These are phyloP conservation scores for Sebastes oblongus DNA, from an alignment of 2,797 vertebrate species.

Conservation along the genomic window DNA sequence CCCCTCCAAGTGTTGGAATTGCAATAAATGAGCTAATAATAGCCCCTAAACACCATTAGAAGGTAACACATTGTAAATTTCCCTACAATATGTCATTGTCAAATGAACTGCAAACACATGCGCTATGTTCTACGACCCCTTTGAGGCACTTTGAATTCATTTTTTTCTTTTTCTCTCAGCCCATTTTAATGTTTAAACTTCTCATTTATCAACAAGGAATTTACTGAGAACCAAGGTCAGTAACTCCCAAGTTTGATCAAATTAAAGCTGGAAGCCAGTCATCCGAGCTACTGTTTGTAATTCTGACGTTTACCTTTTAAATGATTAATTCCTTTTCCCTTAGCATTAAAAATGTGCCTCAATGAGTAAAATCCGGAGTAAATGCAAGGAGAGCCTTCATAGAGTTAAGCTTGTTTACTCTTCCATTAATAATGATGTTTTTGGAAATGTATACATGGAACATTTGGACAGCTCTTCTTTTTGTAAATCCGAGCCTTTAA, in stretches of 20 bases:
- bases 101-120: conserved; percentile 41
- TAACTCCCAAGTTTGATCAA: conserved; percentile 16
- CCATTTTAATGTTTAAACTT: not conserved
- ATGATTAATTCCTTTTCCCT: conserved; percentile 40
- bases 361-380: conserved; percentile 22
- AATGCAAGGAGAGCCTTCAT: not conserved
- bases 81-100: conserved; percentile 29
- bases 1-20: conserved; percentile 45
- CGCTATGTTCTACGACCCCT: not conserved
- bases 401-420: conserved; percentile 48
- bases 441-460: conserved; percentile 21
- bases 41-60: conserved; percentile 40
- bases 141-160: not conserved
- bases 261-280: conserved; percentile 21
- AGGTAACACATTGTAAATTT: conserved; percentile 26
- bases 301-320: conserved; percentile 37
- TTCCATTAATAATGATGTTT: conserved; percentile 58
- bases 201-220: conserved; percentile 4
- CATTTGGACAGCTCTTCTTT: conserved; percentile 10
- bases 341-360: conserved; percentile 28
- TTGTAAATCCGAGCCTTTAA: not conserved
- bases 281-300: conserved; percentile 28
- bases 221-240: not conserved
- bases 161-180: not conserved
- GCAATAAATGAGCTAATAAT: conserved; percentile 63